phyloP scores from a whole-genome alignment of 2,888 invertebrate species.

The Tenthredo mesomela region DNA sequence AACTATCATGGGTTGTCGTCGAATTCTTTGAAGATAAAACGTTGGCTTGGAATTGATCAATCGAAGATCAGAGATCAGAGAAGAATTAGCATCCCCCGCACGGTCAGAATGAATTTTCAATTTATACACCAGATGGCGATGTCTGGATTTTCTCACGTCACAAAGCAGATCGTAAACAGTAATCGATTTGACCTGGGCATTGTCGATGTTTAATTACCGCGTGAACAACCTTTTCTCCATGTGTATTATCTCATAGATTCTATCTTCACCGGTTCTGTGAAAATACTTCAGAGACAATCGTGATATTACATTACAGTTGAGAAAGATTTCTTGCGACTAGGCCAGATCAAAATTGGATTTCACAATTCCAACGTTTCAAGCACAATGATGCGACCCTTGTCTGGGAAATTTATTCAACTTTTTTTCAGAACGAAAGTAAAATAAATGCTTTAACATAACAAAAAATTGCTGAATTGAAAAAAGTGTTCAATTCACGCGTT shows the following conservation, averaged over 20 bases:
- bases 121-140: constrained; percentile 28
- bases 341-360: not conserved
- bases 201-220: constrained; percentile 5
- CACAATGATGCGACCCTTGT: not conserved
- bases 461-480: not conserved
- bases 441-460: not conserved
- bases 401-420: not conserved
- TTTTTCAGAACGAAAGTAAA: not conserved
- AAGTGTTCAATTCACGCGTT: not conserved
- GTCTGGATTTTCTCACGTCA: constrained; percentile 18
- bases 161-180: constrained; percentile 4
- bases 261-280: no score
- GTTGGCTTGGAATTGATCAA: not conserved
- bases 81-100: not conserved
- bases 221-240: not conserved
- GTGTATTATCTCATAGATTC: not conserved
- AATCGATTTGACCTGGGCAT: not conserved
- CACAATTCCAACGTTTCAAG: not conserved
- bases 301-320: not conserved
- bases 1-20: not conserved
- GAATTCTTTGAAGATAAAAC: not conserved
- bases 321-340: not conserved
- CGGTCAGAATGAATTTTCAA: not conserved
- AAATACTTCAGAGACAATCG: not conserved
- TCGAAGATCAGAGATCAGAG: not conserved